These are phyloP conservation scores for Antheraea mylitta DNA, from an alignment of 1,140 invertebrate genomes.

Conservation along the genomic window DNA sequence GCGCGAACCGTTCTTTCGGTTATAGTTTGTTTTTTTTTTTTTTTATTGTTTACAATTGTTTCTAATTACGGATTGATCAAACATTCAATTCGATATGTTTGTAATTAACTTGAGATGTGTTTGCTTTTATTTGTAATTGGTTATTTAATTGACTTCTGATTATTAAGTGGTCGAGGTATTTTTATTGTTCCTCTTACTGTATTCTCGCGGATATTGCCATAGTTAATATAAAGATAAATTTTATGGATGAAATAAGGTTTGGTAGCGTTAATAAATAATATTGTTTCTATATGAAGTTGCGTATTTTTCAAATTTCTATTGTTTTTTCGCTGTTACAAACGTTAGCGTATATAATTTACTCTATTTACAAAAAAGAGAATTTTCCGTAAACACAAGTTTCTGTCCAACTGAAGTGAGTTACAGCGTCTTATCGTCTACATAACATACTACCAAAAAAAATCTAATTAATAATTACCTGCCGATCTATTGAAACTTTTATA, in stretches of 20 bases:
- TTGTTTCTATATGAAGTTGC: too few relatives aligned
- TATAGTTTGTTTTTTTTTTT: conserved; percentile 54
- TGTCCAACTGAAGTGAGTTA: too few relatives aligned
- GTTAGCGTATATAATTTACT: too few relatives aligned
- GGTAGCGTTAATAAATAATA: too few relatives aligned
- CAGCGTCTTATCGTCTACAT: conserved; percentile 13
- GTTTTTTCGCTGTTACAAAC: too few relatives aligned
- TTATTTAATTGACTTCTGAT: conserved; percentile 71
- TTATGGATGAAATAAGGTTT: too few relatives aligned
- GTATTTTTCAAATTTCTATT: too few relatives aligned
- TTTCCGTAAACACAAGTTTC: too few relatives aligned
- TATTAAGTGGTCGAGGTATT: conserved; percentile 49
- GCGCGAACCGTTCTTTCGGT: conserved; percentile 42
- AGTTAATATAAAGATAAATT: background rate
- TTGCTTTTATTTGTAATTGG: conserved; percentile 71
- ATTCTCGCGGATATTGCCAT: background rate
- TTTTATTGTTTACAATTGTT: conserved; percentile 69
- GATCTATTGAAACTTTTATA: conserved; percentile 58
- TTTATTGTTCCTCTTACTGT: conserved; percentile 18
- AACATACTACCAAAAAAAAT: conserved; percentile 64
- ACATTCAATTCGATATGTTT: conserved; percentile 69
- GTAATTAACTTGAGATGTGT: conserved; percentile 63
- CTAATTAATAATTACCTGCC: conserved; percentile 71
- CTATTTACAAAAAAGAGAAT: too few relatives aligned
- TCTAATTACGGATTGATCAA: conserved; percentile 68